Percentiles rank a stretch among this genome's conserved stretches.
These are phyloP conservation scores for Oenanthe melanoleuca DNA, from an alignment of 2,113 vertebrate genomes.

Conservation along the genomic window DNA sequence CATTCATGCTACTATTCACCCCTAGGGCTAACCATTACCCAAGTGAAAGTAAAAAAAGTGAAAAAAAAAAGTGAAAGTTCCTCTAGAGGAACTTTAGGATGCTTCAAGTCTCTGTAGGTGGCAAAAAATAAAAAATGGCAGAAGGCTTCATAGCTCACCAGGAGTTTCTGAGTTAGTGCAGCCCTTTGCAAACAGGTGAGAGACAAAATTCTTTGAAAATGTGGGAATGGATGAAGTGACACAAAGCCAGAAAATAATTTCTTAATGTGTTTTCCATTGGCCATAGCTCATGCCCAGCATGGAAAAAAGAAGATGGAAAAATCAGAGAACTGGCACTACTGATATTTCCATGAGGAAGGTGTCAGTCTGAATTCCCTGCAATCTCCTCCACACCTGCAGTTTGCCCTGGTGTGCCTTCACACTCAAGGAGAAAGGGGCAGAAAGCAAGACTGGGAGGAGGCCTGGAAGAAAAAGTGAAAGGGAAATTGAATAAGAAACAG, in stretches of 20 bases:
- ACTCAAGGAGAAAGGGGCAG: background rate
- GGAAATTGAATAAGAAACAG: background rate
- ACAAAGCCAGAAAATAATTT: rapidly evolving
- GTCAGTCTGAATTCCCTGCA: background rate
- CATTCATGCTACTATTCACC: background rate
- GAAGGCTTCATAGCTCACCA: background rate
- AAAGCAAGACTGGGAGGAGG: background rate
- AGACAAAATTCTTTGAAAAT: background rate
- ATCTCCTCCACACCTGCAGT: background rate
- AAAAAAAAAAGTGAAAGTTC: too few species aligned
- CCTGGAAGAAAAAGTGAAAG: background rate
- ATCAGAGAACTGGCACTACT: background rate
- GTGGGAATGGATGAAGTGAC: rapidly evolving
- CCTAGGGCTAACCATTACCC: background rate
- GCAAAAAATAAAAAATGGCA: background rate
- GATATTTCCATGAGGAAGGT: background rate
- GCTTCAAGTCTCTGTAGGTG: background rate
- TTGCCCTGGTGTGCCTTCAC: background rate
- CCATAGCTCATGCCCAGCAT: background rate
- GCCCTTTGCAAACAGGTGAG: background rate
- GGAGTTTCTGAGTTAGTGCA: background rate
- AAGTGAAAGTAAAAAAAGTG: background rate
- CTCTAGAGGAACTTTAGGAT: background rate
- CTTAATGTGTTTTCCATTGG: background rate
- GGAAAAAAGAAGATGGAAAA: background rate